A percentile compares a stretch with the other conserved stretches of the same genome.
These are phyloP conservation scores for Neria commutata DNA, from an alignment of 2,888 invertebrate genomes.

Conservation along the genomic window DNA sequence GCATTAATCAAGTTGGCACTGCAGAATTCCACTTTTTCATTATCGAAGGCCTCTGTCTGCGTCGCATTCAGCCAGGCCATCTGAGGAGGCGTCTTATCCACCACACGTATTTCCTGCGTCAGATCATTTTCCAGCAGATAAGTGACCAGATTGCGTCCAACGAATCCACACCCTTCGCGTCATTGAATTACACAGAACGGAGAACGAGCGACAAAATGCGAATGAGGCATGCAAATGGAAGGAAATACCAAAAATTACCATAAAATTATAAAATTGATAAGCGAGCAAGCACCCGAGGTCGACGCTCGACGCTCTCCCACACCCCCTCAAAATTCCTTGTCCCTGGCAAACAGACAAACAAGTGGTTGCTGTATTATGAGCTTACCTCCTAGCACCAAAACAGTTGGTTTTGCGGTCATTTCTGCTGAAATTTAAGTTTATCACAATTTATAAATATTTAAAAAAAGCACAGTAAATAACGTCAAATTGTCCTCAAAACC, in stretches of 20 bases:
- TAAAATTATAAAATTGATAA: conserved; percentile 22
- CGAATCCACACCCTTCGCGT: conserved; percentile 85
- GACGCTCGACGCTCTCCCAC: too few species aligned
- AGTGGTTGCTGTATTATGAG: conserved; percentile 17
- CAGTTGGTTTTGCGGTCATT: conserved; percentile 58
- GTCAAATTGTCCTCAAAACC: too few species aligned
- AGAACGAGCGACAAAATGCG: conserved; percentile 43
- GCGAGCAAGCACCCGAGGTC: neutral
- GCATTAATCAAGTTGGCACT: conserved; percentile 90
- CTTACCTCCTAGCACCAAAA: conserved; percentile 61
- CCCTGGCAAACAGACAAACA: conserved; percentile 16
- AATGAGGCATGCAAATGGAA: conserved; percentile 20
- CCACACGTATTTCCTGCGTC: conserved; percentile 76
- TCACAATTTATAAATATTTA: too few species aligned
- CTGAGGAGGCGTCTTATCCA: conserved; percentile 92
- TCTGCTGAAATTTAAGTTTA: too few species aligned
- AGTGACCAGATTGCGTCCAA: conserved; percentile 85
- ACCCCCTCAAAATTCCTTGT: too few species aligned
- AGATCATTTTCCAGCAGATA: conserved; percentile 80
- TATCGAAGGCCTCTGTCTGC: conserved; percentile 76
- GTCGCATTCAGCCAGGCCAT: conserved; percentile 84
- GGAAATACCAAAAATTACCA: conserved; percentile 23
- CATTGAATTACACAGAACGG: conserved; percentile 7
- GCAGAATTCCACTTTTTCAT: conserved; percentile 81
- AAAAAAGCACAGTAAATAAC: too few species aligned